These are phyloP conservation scores for Crocallis elinguaria DNA, from an alignment of 2,888 invertebrate species.

Conservation along the genomic window DNA sequence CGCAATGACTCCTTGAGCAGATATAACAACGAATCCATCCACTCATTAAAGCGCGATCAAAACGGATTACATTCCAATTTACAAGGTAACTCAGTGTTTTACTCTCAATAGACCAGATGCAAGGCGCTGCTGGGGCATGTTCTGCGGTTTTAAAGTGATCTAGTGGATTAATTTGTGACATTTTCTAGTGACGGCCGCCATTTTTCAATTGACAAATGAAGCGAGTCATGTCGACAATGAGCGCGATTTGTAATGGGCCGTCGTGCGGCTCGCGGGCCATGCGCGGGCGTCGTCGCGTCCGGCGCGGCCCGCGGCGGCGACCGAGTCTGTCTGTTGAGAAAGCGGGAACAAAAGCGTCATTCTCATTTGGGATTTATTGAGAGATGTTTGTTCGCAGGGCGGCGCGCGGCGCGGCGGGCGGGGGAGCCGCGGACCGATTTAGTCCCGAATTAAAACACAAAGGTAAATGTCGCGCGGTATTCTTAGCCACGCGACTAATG, in stretches of 20 bases:
- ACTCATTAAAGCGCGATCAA: conserved; percentile 7
- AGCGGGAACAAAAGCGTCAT: conserved; percentile 40
- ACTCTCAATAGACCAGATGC: background rate
- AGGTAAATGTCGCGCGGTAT: conserved; percentile 69
- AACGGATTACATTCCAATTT: background rate
- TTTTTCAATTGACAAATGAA: conserved; percentile 15
- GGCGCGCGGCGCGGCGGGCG: conserved; percentile 28
- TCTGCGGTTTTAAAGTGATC: background rate
- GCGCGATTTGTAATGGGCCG: conserved; percentile 14
- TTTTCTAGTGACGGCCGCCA: conserved; percentile 2
- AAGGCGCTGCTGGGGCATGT: background rate
- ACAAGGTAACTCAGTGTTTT: background rate
- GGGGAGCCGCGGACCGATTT: conserved; percentile 47
- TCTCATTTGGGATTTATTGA: conserved; percentile 63
- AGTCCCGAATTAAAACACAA: conserved; percentile 61
- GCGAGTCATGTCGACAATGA: conserved; percentile 10
- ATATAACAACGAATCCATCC: conserved; percentile 3
- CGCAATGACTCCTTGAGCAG: background rate
- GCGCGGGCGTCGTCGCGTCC: background rate
- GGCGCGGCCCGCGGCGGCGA: background rate
- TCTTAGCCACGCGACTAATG: conserved; percentile 55
- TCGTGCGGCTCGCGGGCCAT: background rate
- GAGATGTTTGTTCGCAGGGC: conserved; percentile 54
- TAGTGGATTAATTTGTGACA: conserved; percentile 3
- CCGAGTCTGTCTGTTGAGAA: conserved; percentile 11